Evolutionary conservation across 2,113 vertebrate genomes (phyloP), one percentile per base, ranked within the genome.

Genomic region (Leptosomus discolor): DNA sequence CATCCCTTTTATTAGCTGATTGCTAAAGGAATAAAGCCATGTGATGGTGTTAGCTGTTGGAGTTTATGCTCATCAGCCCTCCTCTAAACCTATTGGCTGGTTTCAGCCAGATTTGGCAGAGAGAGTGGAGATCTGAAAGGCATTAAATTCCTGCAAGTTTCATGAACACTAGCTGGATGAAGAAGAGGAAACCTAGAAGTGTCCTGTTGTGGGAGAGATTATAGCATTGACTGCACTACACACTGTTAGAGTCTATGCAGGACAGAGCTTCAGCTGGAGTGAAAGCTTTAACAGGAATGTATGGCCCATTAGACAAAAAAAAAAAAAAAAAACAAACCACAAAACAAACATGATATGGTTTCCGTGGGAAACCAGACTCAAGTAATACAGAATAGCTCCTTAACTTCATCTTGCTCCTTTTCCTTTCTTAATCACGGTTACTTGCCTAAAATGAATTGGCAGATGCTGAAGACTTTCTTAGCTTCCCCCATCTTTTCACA

Each of bases 361-460:
- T 95, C 93, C 91, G 85, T 91, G 77, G 87, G 70, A 90, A 96
- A 91, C 69, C 27, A 92, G 87, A 86, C 48, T 93, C 50, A 90
- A 87, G 87, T 70, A 65, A 70, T 88, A 48, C 23, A 79, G 74
- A 94, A 79, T 64, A 92, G 67, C 74, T 65, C 89, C 54, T 50
- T 95, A 93, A 89, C 74, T 95, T 96, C 85, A 24, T 94, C 76
- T 94, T 95, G 88, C 79, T 88, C 50, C 24, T 92, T 78, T 80
- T 86, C 48, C 41, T 89, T 91, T 97, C 79, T 84, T 93, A 74
- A 88, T 80, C 34, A 46, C 46, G 15, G 36, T 93, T 86, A 67
- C 85, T 97, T 95, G 75, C 79, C 64, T 92, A 70, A 93, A 92
- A 86, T 84, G 23, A 80, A 93, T 70, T 94, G 37, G 41, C 88